Percentiles rank a stretch among this genome's conserved stretches.
These are phyloP conservation scores for Paraplagusia blochii DNA, from an alignment of 2,113 vertebrate species.

Conservation along the genomic window DNA sequence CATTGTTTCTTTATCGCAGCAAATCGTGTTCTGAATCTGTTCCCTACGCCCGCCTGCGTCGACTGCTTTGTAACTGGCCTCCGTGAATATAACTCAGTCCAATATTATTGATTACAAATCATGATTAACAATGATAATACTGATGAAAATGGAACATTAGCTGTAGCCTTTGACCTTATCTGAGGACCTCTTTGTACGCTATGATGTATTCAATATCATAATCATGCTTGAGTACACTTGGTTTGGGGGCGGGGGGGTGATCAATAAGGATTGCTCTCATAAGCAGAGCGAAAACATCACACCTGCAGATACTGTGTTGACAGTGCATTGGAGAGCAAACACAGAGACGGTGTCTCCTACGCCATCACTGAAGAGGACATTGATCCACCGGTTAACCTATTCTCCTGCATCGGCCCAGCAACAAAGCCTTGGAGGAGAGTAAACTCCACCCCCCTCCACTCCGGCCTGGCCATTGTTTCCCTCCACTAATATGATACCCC, in stretches of 20 bases:
- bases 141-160: conserved; percentile 69
- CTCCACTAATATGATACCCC: conserved; percentile 75
- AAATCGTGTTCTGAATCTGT: conserved; percentile 3
- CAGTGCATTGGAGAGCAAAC: conserved; percentile 52
- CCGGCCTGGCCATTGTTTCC: conserved; percentile 53
- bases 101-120: conserved; percentile 68
- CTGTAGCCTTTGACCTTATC: conserved; percentile 68
- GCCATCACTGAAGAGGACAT: conserved; percentile 57
- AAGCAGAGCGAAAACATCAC: conserved; percentile 52
- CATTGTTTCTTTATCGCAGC: conserved; percentile 8
- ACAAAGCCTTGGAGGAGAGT: conserved; percentile 44
- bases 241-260: conserved; percentile 11
- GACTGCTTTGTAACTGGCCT: conserved; percentile 14
- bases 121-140: conserved; percentile 73
- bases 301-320: conserved; percentile 65
- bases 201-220: conserved; percentile 74
- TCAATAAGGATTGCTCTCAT: conserved; percentile 33
- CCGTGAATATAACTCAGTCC: conserved; percentile 47
- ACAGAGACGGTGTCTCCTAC: conserved; percentile 32
- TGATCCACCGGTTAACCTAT: conserved; percentile 71
- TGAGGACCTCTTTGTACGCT: conserved; percentile 62
- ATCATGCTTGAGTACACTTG: conserved; percentile 69
- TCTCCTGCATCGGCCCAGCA: conserved; percentile 65
- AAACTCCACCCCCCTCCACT: conserved; percentile 1
- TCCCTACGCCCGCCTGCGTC: background rate